Evolutionary conservation across 2,113 vertebrate genomes (phyloP).

Genomic region (Tachysurus vachellii): DNA sequence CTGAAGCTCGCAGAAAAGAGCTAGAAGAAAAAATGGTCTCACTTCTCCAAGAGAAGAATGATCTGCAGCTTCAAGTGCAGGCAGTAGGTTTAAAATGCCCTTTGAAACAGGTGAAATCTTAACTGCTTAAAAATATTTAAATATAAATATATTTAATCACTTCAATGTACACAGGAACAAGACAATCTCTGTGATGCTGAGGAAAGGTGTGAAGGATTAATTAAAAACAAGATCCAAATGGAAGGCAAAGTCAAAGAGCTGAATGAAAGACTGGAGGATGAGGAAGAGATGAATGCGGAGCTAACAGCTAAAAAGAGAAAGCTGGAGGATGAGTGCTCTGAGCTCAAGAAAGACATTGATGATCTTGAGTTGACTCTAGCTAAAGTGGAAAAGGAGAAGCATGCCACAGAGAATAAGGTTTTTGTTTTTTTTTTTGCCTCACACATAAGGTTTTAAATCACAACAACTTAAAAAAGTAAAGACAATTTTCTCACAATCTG

Average conservation of each 20-base stretch:
- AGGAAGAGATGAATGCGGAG: constrained; percentile 64
- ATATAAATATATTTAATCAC: background rate
- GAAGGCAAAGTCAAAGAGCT: constrained; percentile 64
- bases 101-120: background rate
- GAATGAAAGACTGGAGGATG: constrained; percentile 62
- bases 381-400: constrained; percentile 84
- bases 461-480: background rate
- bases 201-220: constrained; percentile 64
- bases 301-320: constrained; percentile 62
- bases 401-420: constrained; percentile 86
- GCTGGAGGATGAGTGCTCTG: constrained; percentile 59
- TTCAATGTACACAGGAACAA: constrained; percentile 57
- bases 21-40: constrained; percentile 62
- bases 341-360: constrained; percentile 62
- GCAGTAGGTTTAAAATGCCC: constrained; percentile 48
- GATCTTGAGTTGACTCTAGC: constrained; percentile 56
- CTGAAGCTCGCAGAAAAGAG: constrained; percentile 55
- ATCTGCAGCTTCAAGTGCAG: constrained; percentile 61
- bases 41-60: constrained; percentile 62
- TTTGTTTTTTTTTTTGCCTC: too few relatives aligned
- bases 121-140: background rate
- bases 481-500: constrained; percentile 4
- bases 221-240: constrained; percentile 65
- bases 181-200: constrained; percentile 65
- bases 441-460: background rate